Base-by-base conservation (phyloP, 2,113 vertebrate species). In the Perognathus longimembris region DNA sequence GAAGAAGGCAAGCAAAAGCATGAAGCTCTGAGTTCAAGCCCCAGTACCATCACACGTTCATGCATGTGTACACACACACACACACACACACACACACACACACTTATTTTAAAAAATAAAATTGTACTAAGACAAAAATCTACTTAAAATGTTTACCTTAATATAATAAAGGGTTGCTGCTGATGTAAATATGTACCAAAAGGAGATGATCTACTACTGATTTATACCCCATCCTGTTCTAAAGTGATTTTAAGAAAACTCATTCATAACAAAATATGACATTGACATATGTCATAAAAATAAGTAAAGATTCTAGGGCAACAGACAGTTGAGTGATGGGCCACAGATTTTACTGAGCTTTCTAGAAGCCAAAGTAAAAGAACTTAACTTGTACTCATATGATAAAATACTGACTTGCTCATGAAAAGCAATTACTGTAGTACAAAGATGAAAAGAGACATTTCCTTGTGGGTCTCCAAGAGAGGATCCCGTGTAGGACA, bases 261-360 rank as follows among this genome's bases (percentile, higher is more conserved):
- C 22, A 24, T 61, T 24, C 59, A 61, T 61, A 61, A 61, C 59
- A 61, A 30, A 64, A 30, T 28, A 64, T 64, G 63, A 64, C 28
- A 64, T 64, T 64, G 63, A 64, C 63, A 64, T 40, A 26, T 93
- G 42, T 79, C 15, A 40, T 82, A 84, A 71, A 86, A 88, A 42
- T 78, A 76, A 95, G 34, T 80, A 36, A 92, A 70, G 57, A 89
- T 93, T 87, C 92, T 76, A 87, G 61, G 30, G 36, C 85, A 89
- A 69, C 84, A 90, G n/a, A 84, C 76, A 76, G 84, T 66, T 87
- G 45, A 87, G 54, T 38, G 5, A n/a, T 70, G n/a, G 7, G 18
- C 38, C 66, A 79, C 28, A 79, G 88, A 69, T 61, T 92, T 89
- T 69, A 78, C 20, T 30, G 67, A 87, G 36, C 15, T 86, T 89